A percentile compares a stretch with the other conserved stretches of the same genome.
phyloP scores from a whole-genome alignment of 2,888 invertebrate genomes.

The Morpho deidamia region DNA sequence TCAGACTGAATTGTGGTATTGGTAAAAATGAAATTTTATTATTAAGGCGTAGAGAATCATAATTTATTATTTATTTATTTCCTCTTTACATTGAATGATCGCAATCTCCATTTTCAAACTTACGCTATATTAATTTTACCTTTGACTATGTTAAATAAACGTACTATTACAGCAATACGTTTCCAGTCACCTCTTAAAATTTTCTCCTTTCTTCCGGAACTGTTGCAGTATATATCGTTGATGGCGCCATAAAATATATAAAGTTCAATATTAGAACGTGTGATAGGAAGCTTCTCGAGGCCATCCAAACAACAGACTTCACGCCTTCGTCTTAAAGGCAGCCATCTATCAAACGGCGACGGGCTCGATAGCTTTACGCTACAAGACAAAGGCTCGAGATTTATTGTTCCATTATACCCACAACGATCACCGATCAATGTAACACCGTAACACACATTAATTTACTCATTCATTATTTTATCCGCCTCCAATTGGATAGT shows the following conservation, averaged over 20 bases:
- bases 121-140: too few relatives aligned
- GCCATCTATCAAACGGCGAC: conserved; percentile 21
- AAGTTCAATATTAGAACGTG: conserved; percentile 6
- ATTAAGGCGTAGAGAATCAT: too few relatives aligned
- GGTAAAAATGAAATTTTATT: too few relatives aligned
- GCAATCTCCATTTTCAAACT: too few relatives aligned
- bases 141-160: too few relatives aligned
- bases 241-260: not conserved
- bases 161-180: too few relatives aligned
- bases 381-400: conserved; percentile 22
- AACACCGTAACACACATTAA: conserved; percentile 1
- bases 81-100: too few relatives aligned
- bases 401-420: conserved; percentile 20
- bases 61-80: too few relatives aligned
- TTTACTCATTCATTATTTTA: conserved; percentile 3
- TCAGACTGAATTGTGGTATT: too few relatives aligned
- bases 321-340: conserved; percentile 11
- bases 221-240: not conserved
- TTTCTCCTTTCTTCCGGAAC: too few relatives aligned
- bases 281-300: conserved; percentile 9
- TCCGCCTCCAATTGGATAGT: not conserved
- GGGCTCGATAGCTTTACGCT: conserved; percentile 16
- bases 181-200: too few relatives aligned
- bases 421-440: conserved; percentile 9
- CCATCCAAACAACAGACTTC: conserved; percentile 13